Conservation (phyloP, 2,113 vertebrate genomes). For the Hemibagrus wyckioides region DNA sequence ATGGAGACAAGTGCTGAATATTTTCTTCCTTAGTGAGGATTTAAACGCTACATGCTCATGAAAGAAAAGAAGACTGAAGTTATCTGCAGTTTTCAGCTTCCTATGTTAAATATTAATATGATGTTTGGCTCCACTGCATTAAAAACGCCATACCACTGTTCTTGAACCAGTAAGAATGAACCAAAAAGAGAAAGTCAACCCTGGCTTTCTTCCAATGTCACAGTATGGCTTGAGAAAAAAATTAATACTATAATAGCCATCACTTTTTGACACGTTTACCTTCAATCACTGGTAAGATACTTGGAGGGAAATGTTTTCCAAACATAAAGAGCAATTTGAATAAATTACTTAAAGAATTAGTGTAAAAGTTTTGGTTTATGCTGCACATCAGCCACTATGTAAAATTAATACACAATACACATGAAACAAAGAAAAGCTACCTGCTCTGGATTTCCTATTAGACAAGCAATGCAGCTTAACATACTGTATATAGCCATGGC, state of each 20-base stretch:
- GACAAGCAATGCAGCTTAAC: neutral
- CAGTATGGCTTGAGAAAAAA: neutral
- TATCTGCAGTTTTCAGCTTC: neutral
- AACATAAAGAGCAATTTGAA: neutral
- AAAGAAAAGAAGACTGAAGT: neutral
- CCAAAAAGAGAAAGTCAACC: neutral
- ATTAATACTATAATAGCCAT: neutral
- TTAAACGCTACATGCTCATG: neutral
- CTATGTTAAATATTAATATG: neutral
- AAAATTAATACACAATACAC: neutral
- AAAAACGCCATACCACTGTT: neutral
- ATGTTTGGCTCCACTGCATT: neutral
- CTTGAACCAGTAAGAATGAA: neutral
- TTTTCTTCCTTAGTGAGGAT: neutral
- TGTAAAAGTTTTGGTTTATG: slow-evolving; percentile 2
- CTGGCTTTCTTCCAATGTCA: neutral
- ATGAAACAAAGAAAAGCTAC: neutral
- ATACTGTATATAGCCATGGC: neutral
- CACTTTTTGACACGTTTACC: slow-evolving; percentile 2
- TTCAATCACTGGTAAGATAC: slow-evolving; percentile 6
- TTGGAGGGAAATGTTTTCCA: neutral
- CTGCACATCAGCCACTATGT: neutral
- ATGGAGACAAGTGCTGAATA: neutral
- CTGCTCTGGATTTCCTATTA: neutral
- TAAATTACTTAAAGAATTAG: slow-evolving; percentile 10